Evolutionary conservation across 2,888 invertebrate genomes (phyloP).

Genomic region (Drosophila aldrichi): DNA sequence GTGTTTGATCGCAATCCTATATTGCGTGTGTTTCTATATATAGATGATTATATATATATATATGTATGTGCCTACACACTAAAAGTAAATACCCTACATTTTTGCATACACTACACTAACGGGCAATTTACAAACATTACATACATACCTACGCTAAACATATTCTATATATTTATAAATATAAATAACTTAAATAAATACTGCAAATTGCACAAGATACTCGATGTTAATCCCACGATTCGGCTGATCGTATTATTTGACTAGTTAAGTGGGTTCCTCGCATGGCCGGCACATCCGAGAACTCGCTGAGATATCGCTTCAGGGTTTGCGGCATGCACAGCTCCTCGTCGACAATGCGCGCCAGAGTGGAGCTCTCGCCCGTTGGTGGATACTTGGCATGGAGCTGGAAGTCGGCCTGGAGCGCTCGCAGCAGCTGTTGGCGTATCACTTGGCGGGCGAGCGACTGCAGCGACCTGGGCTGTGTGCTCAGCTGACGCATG

Average conservation of each 20-base stretch:
- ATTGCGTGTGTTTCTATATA: conserved; percentile 10
- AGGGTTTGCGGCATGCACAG: conserved; percentile 79
- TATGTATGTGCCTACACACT: conserved; percentile 16
- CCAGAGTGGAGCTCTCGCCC: conserved; percentile 76
- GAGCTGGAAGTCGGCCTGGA: conserved; percentile 57
- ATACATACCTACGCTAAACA: conserved; percentile 28
- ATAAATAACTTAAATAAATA: conserved; percentile 46
- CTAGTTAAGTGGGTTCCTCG: conserved; percentile 19
- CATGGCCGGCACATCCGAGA: conserved; percentile 79
- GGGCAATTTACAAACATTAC: conserved; percentile 12
- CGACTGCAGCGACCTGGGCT: conserved; percentile 80
- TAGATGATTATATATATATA: conserved; percentile 15
- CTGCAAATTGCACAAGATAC: conserved; percentile 31
- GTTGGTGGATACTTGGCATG: conserved; percentile 70
- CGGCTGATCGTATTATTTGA: conserved; percentile 23
- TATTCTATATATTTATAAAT: conserved; percentile 29
- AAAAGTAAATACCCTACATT: conserved; percentile 20
- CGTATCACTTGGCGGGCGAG: conserved; percentile 81
- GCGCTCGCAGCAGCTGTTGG: conserved; percentile 63
- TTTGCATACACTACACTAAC: conserved; percentile 14
- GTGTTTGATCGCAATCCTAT: conserved; percentile 4
- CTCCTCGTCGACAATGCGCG: conserved; percentile 73
- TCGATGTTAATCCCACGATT: conserved; percentile 57
- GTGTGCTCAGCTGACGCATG: conserved; percentile 60
- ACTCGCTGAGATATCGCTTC: conserved; percentile 81